A percentile compares a stretch with the other conserved stretches of the same genome.
These are phyloP conservation scores for Ophiodon elongatus DNA, from an alignment of 2,113 vertebrate species.

Conservation along the genomic window DNA sequence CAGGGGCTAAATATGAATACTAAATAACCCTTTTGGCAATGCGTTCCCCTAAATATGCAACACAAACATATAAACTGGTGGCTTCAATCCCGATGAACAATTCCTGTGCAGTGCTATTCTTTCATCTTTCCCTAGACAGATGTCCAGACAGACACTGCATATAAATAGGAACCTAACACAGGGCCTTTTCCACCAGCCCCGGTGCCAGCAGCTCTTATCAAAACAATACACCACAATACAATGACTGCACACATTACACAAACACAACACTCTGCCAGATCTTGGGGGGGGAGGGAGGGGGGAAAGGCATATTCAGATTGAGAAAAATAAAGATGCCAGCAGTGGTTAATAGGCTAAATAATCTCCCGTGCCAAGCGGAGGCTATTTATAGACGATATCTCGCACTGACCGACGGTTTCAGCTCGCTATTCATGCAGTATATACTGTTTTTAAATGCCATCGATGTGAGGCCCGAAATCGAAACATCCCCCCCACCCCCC, in stretches of 20 bases:
- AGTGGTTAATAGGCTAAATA: slow-evolving; percentile 50
- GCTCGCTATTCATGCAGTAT: slow-evolving; percentile 10
- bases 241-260: slow-evolving; percentile 75
- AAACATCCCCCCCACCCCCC: no score
- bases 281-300: slow-evolving; percentile 6
- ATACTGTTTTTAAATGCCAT: slow-evolving; percentile 57
- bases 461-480: slow-evolving; percentile 54
- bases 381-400: slow-evolving; percentile 55
- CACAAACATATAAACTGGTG: slow-evolving; percentile 37
- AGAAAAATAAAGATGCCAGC: slow-evolving; percentile 62
- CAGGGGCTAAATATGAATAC: slow-evolving; percentile 13
- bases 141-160: slow-evolving; percentile 81
- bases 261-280: slow-evolving; percentile 66
- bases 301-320: slow-evolving; percentile 49
- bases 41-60: slow-evolving; percentile 30
- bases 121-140: slow-evolving; percentile 77
- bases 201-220: slow-evolving; percentile 69
- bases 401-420: slow-evolving; percentile 41
- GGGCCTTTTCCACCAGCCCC: slow-evolving; percentile 70
- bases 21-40: slow-evolving; percentile 3
- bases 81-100: slow-evolving; percentile 51
- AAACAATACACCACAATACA: slow-evolving; percentile 78
- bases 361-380: slow-evolving; percentile 32
- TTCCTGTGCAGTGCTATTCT: slow-evolving; percentile 68
- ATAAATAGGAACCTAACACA: slow-evolving; percentile 76